Evolutionary conservation across 2,797 vertebrate species (phyloP).

Genomic region (Capromys pilorides): DNA sequence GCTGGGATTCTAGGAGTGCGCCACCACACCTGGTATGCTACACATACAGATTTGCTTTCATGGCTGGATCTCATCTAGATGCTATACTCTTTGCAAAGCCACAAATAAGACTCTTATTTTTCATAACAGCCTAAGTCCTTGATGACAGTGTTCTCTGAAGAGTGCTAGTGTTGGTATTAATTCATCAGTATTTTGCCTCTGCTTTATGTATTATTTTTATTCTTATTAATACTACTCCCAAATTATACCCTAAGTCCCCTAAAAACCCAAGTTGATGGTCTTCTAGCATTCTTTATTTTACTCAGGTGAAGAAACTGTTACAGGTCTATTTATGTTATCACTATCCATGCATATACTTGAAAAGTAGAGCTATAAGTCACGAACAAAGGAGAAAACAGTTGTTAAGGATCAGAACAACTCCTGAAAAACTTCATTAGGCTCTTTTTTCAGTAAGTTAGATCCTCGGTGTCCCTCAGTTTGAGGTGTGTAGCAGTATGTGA

Average conservation of each 20-base stretch:
- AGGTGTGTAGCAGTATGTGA: background rate
- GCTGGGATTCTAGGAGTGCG: background rate
- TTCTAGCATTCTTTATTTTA: background rate
- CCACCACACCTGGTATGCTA: background rate
- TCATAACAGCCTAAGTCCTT: background rate
- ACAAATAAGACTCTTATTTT: background rate
- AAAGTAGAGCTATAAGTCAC: background rate
- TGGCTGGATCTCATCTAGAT: background rate
- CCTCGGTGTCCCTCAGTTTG: background rate
- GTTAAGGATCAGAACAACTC: background rate
- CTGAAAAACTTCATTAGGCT: constrained; percentile 31
- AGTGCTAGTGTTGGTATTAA: background rate
- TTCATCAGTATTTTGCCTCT: background rate
- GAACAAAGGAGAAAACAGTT: background rate
- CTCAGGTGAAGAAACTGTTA: constrained; percentile 27
- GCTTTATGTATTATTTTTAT: background rate
- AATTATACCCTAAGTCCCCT: background rate
- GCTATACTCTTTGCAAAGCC: background rate
- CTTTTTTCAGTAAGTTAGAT: constrained; percentile 32
- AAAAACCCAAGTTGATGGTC: background rate
- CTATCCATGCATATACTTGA: background rate
- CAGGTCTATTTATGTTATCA: background rate
- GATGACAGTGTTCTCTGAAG: background rate
- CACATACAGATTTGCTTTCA: background rate
- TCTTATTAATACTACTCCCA: constrained; percentile 2